phyloP scores from a whole-genome alignment of 2,113 vertebrate genomes.

The Brachyhypopomus occidentalis region DNA sequence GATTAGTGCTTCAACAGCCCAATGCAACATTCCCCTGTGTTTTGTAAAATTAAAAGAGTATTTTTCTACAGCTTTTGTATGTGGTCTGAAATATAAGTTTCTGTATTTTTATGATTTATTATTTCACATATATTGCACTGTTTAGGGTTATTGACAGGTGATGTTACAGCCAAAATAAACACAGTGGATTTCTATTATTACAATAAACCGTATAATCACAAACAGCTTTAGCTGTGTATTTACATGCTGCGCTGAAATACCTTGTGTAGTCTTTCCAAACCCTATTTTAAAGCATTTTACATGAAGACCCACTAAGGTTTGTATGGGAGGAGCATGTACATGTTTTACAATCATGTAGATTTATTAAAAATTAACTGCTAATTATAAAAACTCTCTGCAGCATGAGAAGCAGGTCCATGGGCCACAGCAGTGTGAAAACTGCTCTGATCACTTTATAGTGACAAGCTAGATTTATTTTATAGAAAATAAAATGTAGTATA shows the following conservation, averaged over 20 bases:
- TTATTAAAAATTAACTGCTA: too few relatives aligned
- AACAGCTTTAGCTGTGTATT: not conserved
- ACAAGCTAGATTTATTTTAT: too few relatives aligned
- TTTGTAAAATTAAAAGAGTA: conserved; percentile 75
- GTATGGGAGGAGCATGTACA: too few relatives aligned
- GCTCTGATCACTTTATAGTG: too few relatives aligned
- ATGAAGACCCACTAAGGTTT: too few relatives aligned
- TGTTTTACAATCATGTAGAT: too few relatives aligned
- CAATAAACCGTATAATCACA: conserved; percentile 33
- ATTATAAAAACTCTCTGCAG: too few relatives aligned
- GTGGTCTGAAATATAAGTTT: conserved; percentile 36
- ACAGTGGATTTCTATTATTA: conserved; percentile 49
- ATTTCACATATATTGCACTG: conserved; percentile 39
- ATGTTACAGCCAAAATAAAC: conserved; percentile 34
- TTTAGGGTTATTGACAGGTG: conserved; percentile 20
- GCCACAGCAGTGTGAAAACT: too few relatives aligned
- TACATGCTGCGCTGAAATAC: too few relatives aligned
- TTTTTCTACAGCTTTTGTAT: conserved; percentile 77
- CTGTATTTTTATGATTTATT: conserved; percentile 43
- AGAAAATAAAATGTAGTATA: not conserved
- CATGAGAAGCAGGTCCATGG: too few relatives aligned
- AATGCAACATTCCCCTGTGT: conserved; percentile 69
- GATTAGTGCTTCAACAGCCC: conserved; percentile 41
- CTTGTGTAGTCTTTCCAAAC: too few relatives aligned
- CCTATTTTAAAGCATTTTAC: not conserved